A percentile compares a stretch with the other conserved stretches of the same genome.
These are phyloP conservation scores for Heteromormyrus szaboi DNA, from an alignment of 2,797 vertebrate genomes.

Conservation along the genomic window DNA sequence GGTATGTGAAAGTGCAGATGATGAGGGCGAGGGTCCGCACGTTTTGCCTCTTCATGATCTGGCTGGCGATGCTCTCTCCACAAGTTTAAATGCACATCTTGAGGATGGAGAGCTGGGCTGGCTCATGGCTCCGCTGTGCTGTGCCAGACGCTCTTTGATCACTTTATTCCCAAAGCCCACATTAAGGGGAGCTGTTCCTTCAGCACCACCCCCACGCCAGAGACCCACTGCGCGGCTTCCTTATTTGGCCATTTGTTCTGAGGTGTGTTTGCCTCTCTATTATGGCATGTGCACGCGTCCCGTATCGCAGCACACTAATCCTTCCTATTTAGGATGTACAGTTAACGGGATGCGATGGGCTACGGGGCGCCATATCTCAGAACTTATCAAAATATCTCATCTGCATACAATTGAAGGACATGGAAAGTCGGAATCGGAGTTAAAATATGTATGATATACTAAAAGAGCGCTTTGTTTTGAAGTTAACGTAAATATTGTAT, in stretches of 20 bases:
- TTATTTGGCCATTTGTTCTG: constrained; percentile 24
- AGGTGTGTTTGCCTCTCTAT: constrained; percentile 15
- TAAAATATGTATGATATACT: neutral
- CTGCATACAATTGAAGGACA: neutral
- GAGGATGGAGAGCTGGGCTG: constrained; percentile 67
- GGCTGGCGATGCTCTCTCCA: constrained; percentile 28
- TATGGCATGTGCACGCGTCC: constrained; percentile 3
- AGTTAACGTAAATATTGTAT: neutral
- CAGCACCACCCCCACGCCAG: constrained; percentile 72
- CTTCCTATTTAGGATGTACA: constrained; percentile 10
- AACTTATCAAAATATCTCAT: neutral
- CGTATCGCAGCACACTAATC: neutral
- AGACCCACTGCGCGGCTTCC: constrained; percentile 5
- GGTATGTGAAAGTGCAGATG: constrained; percentile 84
- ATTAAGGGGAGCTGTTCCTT: constrained; percentile 78
- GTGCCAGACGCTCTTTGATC: constrained; percentile 41
- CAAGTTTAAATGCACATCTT: constrained; percentile 52
- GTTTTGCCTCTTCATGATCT: constrained; percentile 90
- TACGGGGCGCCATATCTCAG: neutral
- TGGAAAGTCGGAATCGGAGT: neutral
- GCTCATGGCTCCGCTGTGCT: constrained; percentile 65
- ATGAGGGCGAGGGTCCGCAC: constrained; percentile 84
- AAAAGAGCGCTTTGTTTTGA: neutral
- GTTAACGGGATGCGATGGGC: neutral
- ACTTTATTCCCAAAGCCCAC: constrained; percentile 50